Evolutionary conservation across 2,113 vertebrate genomes (phyloP).

Genomic region (Artemisiospiza belli): DNA sequence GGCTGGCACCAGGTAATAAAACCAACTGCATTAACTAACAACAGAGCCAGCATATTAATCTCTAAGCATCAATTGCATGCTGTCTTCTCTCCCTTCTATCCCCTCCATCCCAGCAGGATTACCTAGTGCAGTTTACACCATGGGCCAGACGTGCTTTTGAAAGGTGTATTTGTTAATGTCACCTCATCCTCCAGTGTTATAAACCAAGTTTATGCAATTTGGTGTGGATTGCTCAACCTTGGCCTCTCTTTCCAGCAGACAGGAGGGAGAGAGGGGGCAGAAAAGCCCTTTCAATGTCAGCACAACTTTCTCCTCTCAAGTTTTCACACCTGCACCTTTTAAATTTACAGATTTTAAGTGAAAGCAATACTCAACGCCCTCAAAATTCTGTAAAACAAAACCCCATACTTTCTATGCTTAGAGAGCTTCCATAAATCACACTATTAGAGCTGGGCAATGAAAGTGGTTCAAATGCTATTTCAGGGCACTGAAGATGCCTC

Average conservation of each 20-base stretch:
- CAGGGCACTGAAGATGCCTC: background rate
- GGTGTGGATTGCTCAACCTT: background rate
- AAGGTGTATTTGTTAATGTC: background rate
- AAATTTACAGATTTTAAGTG: background rate
- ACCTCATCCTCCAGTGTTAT: background rate
- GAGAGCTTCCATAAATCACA: background rate
- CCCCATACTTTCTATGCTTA: background rate
- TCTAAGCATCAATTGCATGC: background rate
- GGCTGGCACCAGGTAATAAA: background rate
- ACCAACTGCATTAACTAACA: background rate
- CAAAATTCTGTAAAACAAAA: background rate
- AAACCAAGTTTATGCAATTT: background rate
- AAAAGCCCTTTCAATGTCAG: background rate
- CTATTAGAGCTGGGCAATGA: background rate
- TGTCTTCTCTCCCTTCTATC: background rate
- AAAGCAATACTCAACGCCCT: background rate
- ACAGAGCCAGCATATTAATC: background rate
- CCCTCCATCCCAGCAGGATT: background rate
- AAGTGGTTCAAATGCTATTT: background rate
- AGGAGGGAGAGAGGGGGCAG: background rate
- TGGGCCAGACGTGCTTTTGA: fast-evolving
- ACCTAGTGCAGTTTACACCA: background rate
- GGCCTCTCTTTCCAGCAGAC: background rate
- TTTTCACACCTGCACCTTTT: background rate
- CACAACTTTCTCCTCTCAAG: background rate